Base-by-base conservation (phyloP, 1,140 invertebrate species). In the Anthonomus grandis region DNA sequence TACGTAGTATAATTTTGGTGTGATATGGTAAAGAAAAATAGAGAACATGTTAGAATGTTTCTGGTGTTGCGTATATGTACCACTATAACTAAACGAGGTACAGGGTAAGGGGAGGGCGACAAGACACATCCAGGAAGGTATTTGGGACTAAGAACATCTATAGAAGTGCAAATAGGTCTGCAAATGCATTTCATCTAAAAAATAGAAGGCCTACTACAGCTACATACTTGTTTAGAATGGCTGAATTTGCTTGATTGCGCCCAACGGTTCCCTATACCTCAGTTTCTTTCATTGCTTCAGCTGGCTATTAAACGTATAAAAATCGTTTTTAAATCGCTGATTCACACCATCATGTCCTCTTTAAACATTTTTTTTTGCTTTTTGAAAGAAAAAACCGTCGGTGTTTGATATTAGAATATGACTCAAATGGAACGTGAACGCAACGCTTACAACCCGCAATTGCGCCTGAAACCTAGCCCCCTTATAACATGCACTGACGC, bases 261-360 rank as follows among this genome's bases (percentile, higher is more conserved):
- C 68, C 68, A 71, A 66, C 65, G 66, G 64, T 59, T 68, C 75
- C 75, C 78, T 79, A 79, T 74, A 79, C 78, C 73, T 78, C 76
- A 81, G 83, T 84, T 81, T 84, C 83, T 82, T 81, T 81, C 78
- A 84, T 83, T 76, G 81, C 81, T 81, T 84, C 83, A 77, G 82
- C 81, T 79, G 81, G 83, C 82, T 84, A 81, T 79, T 75, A 81
- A 83, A 75, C 68, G 57, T 50, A 50, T 17, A 57, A 59, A 52
- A 58, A 76, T 46, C 36, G 31, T 51, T 57, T 31, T 50, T 25
- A 15, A 18, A 15, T 13, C 22, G 10, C 22, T 49, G 4, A 18
- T 19, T 22, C 4, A 27, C n/a, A 9, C n/a, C 8, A 31, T n/a
- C n/a, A 31, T 9, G 8, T 31, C 27, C 8, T 31, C 27, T 31